Evolutionary conservation across 2,113 vertebrate species (phyloP).

Genomic region (Petroica traversi): DNA sequence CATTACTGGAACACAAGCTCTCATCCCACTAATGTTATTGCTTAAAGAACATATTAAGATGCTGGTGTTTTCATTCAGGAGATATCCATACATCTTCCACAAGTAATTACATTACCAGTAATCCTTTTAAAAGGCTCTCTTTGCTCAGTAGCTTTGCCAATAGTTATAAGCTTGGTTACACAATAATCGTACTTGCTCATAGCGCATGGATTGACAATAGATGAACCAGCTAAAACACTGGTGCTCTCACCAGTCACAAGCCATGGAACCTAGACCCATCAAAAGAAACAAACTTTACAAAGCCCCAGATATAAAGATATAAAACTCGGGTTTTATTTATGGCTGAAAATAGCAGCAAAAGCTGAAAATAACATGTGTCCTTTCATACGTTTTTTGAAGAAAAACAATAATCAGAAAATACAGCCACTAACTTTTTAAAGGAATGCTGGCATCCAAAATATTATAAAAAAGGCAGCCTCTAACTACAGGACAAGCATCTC

Average conservation of each 20-base stretch:
- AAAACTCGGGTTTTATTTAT: neutral
- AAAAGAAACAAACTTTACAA: conserved; percentile 1
- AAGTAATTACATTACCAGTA: conserved; percentile 12
- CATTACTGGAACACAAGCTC: neutral
- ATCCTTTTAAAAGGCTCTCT: conserved; percentile 24
- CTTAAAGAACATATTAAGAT: conserved; percentile 3
- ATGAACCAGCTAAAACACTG: neutral
- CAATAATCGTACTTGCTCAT: neutral
- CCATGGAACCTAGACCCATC: neutral
- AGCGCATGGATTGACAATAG: neutral
- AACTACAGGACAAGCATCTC: neutral
- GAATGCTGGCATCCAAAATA: neutral
- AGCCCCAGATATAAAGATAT: neutral
- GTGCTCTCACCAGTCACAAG: neutral
- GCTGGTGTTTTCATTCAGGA: neutral
- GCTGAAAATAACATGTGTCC: neutral
- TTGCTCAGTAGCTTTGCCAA: conserved; percentile 37
- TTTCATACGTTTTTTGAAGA: neutral
- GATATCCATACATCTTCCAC: neutral
- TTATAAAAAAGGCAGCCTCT: neutral
- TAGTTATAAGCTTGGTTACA: conserved; percentile 8
- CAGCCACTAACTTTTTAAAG: neutral
- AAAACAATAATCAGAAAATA: neutral
- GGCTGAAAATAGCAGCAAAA: neutral
- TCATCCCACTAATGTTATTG: neutral